Percentiles rank a stretch among this genome's conserved stretches.
Conservation (phyloP, 2,888 invertebrate genomes). For the Philereme transversata region DNA sequence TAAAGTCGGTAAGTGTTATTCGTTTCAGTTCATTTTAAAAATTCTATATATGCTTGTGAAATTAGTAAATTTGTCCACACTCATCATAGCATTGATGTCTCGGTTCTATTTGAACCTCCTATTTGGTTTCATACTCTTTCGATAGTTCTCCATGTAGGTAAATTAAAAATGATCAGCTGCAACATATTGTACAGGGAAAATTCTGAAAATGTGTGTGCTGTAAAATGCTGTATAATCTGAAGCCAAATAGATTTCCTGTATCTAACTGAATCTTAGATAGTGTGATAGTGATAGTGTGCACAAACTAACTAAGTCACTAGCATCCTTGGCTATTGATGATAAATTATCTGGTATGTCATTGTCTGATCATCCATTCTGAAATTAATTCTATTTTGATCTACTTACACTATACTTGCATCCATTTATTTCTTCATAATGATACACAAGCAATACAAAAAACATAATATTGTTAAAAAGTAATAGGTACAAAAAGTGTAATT, state of each 20-base stretch:
- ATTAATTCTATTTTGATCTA: background rate
- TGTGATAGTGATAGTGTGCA: background rate
- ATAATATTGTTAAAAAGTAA: background rate
- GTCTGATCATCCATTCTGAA: background rate
- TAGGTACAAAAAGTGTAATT: too few relatives aligned
- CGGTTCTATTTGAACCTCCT: too few relatives aligned
- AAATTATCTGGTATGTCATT: background rate
- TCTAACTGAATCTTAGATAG: too few relatives aligned
- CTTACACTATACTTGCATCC: background rate
- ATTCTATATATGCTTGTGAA: background rate
- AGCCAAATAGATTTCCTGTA: too few relatives aligned
- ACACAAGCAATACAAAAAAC: background rate
- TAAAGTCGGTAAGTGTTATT: constrained; percentile 91
- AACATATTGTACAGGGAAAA: too few relatives aligned
- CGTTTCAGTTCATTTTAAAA: constrained; percentile 1
- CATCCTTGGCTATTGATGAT: background rate
- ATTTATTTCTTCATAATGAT: background rate
- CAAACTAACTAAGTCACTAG: background rate
- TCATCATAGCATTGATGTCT: background rate
- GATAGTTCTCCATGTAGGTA: too few relatives aligned
- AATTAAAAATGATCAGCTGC: too few relatives aligned
- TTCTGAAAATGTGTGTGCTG: too few relatives aligned
- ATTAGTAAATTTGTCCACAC: constrained; percentile 10
- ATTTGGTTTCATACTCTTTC: too few relatives aligned
- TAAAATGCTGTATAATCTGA: too few relatives aligned